Conservation (phyloP, 2,113 vertebrate species). For the Seriola dumerili region DNA sequence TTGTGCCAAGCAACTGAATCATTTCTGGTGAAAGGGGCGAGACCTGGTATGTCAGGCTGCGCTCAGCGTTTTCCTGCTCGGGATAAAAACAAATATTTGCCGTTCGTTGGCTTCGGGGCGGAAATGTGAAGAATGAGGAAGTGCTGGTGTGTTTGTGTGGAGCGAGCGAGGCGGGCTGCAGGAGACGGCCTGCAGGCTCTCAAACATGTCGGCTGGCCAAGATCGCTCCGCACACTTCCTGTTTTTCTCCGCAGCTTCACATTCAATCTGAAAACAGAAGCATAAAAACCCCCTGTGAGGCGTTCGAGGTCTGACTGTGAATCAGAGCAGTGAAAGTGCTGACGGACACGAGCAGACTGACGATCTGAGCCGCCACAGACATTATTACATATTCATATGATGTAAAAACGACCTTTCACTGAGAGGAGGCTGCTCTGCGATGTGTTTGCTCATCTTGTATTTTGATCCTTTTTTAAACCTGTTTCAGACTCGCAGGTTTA, state of each 20-base stretch:
- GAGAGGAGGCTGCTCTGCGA: background rate
- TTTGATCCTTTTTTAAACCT: no score
- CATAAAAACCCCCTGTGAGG: background rate
- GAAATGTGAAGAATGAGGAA: conserved; percentile 70
- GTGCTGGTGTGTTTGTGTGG: conserved; percentile 29
- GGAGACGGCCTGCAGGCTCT: conserved; percentile 17
- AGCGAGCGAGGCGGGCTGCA: conserved; percentile 4
- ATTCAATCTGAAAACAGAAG: conserved; percentile 6
- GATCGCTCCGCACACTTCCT: conserved; percentile 59
- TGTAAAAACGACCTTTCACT: background rate
- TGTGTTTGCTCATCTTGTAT: no score
- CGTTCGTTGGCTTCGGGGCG: background rate
- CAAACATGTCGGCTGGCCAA: conserved; percentile 5
- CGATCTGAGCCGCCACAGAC: background rate
- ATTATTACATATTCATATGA: no score
- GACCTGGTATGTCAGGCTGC: no score
- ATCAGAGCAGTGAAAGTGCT: conserved; percentile 14
- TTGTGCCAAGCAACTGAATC: background rate
- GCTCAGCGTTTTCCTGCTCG: background rate
- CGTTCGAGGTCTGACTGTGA: background rate
- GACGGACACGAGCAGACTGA: background rate
- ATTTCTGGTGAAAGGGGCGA: background rate
- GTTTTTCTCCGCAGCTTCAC: conserved; percentile 48
- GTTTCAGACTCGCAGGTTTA: background rate
- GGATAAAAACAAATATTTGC: conserved; percentile 55